Conservation (phyloP, 2,888 invertebrate species). For the Prosapia bicincta region DNA sequence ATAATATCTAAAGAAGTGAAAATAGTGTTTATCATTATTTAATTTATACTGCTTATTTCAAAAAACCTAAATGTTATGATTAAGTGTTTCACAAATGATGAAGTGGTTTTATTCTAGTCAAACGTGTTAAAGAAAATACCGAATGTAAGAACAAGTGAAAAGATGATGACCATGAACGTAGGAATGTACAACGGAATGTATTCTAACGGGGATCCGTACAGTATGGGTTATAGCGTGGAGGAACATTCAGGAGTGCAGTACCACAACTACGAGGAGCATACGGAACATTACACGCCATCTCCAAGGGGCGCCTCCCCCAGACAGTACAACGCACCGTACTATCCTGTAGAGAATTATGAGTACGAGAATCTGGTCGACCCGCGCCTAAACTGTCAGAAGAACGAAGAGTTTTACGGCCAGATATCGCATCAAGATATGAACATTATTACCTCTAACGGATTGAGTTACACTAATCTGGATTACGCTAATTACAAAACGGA, state of each 20-base stretch:
- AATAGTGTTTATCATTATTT: too few relatives aligned
- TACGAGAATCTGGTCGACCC: slow-evolving; percentile 50
- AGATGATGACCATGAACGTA: slow-evolving; percentile 60
- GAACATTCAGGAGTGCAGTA: slow-evolving; percentile 14
- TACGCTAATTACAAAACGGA: slow-evolving; percentile 51
- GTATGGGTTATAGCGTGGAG: slow-evolving; percentile 18
- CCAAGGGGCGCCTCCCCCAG: slow-evolving; percentile 9
- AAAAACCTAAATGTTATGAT: too few relatives aligned
- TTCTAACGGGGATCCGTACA: slow-evolving; percentile 28
- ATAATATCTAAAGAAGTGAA: too few relatives aligned
- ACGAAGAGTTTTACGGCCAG: slow-evolving; percentile 45
- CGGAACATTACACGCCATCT: slow-evolving; percentile 28
- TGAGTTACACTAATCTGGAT: slow-evolving; percentile 88
- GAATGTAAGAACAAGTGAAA: slow-evolving; percentile 13
- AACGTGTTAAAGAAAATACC: not conserved
- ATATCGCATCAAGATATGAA: slow-evolving; percentile 45
- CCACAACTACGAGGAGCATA: slow-evolving; percentile 55
- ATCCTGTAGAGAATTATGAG: slow-evolving; percentile 32
- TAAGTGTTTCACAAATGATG: too few relatives aligned
- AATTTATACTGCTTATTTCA: too few relatives aligned
- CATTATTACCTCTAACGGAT: slow-evolving; percentile 79
- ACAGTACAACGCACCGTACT: slow-evolving; percentile 23
- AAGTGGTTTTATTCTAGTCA: not conserved
- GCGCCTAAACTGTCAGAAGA: slow-evolving; percentile 44
- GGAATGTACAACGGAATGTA: slow-evolving; percentile 48